Evolutionary conservation across 2,888 invertebrate species (phyloP), one percentile per base, ranked within the genome.

Genomic region (Microplitis manilae): DNA sequence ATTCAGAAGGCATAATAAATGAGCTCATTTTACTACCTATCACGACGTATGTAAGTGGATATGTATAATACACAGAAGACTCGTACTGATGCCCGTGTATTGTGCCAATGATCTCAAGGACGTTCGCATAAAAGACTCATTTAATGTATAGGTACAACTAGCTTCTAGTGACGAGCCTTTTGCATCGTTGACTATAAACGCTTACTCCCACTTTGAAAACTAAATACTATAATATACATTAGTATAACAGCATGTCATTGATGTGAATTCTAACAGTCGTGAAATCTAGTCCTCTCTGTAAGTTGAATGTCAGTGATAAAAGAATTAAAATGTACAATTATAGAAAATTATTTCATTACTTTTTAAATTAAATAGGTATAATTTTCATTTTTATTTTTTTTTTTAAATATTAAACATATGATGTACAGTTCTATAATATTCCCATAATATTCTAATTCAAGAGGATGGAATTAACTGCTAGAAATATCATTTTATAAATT

Each of bases 201-300:
- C 76, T 77, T 85, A 85, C 82, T 84, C 85, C 86, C 85, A 84
- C 85, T 84, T 80, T 85, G 82, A 84, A 82, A 85, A 83, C 83
- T 80, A 85, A 86, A 85, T 81, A 84, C 85, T 83, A 85, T 86
- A 81, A 81, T 83, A 85, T 85, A 83, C 84, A 84, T 85, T 82
- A 80, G 81, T 78, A 80, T 81, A 83, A 70, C 79, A 85, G 84
- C 85, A 83, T 85, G 83, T 79, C 82, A 81, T 81, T 77, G 80
- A 73, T 83, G 85, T 78, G 84, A 86, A 83, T 84, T 82, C 81
- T 84, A 85, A 84, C 86, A 86, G 86, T 86, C 74, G 85, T 80
- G 79, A 82, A 61, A 79, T 81, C 81, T 83, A 82, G 82, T 82
- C 81, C 82, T 77, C 77, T 80, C 82, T 80, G 85, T 82, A 80